These are phyloP conservation scores for Clanis bilineata DNA, from an alignment of 2,888 invertebrate species.

Conservation along the genomic window DNA sequence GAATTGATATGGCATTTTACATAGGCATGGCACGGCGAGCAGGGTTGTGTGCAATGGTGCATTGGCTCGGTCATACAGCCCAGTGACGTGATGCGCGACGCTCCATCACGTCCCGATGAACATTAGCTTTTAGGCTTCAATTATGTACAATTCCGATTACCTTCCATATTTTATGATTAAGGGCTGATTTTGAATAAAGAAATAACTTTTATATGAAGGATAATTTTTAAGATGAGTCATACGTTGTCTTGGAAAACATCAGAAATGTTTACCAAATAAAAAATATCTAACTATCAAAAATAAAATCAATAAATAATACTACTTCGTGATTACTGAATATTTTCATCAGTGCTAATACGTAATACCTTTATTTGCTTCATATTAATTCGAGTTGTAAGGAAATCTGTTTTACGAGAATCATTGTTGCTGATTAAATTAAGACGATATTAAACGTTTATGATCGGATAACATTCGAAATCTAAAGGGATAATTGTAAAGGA, in stretches of 20 bases:
- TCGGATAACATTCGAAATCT: neutral
- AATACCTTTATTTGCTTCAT: neutral
- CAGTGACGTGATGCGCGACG: conserved; percentile 25
- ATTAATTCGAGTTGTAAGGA: neutral
- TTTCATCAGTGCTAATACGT: neutral
- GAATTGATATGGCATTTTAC: neutral
- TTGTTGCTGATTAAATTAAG: neutral
- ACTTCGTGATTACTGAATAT: no score
- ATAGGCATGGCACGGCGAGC: neutral
- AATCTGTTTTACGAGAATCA: neutral
- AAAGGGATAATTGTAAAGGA: neutral
- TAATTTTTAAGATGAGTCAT: no score
- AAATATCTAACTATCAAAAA: no score
- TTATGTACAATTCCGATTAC: conserved; percentile 21
- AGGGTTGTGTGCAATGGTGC: conserved; percentile 60
- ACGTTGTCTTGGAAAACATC: no score
- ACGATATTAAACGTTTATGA: neutral
- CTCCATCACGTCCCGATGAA: conserved; percentile 28
- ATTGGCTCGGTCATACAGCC: conserved; percentile 23
- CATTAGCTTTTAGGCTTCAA: conserved; percentile 30
- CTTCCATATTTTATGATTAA: conserved; percentile 26
- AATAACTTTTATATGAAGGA: no score
- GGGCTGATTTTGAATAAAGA: no score
- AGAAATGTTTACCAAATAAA: no score
- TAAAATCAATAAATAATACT: no score